These are phyloP conservation scores for Hoplostethus mediterraneus DNA, from an alignment of 2,797 vertebrate species.

Conservation along the genomic window DNA sequence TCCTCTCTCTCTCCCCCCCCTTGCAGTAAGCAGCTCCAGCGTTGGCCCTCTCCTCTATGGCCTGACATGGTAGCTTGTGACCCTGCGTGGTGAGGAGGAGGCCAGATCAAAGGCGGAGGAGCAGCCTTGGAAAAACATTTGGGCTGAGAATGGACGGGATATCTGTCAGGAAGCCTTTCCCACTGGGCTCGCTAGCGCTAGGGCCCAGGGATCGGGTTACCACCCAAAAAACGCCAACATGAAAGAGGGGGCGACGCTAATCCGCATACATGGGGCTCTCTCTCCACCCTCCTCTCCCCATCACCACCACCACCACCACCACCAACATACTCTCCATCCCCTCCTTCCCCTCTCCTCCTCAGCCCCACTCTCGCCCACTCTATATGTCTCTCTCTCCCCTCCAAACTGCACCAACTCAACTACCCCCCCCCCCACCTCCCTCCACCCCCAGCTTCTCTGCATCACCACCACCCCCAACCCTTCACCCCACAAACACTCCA, in stretches of 20 bases:
- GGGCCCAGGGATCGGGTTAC: slow-evolving; percentile 89
- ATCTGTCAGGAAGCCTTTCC: slow-evolving; percentile 96
- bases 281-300: slow-evolving; percentile 53
- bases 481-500: slow-evolving; percentile 71
- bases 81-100: slow-evolving; percentile 85
- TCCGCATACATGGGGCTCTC: slow-evolving; percentile 85
- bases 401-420: slow-evolving; percentile 55
- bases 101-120: slow-evolving; percentile 91
- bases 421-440: slow-evolving; percentile 13
- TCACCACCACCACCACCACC: slow-evolving; percentile 32
- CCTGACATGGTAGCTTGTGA: slow-evolving; percentile 88
- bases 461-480: slow-evolving; percentile 58
- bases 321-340: slow-evolving; percentile 47
- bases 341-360: slow-evolving; percentile 41
- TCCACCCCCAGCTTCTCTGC: slow-evolving; percentile 36
- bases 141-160: slow-evolving; percentile 92
- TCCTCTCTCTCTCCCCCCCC: slow-evolving; percentile 3
- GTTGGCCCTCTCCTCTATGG: slow-evolving; percentile 63
- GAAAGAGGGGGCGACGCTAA: slow-evolving; percentile 88
- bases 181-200: slow-evolving; percentile 82
- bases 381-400: slow-evolving; percentile 30
- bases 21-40: slow-evolving; percentile 63
- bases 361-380: slow-evolving; percentile 30
- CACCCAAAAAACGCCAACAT: slow-evolving; percentile 85
- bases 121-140: slow-evolving; percentile 97